Base-by-base conservation (phyloP, 2,113 vertebrate species). In the Telmatochromis bifrenatus region DNA sequence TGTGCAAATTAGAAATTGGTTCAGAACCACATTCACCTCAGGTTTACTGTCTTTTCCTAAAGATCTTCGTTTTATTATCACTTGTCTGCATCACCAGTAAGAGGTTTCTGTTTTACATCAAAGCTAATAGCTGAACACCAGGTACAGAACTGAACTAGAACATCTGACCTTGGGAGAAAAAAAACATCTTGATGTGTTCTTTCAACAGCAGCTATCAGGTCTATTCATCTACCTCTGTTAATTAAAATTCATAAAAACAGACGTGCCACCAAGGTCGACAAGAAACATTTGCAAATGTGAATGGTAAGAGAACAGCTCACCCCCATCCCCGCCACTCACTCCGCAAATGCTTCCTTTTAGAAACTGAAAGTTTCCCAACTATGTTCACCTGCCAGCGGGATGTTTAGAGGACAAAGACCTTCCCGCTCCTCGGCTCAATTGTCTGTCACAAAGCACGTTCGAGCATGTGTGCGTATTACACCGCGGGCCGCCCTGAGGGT, bases 231-330 rank as follows among this genome's bases (percentile, higher is more conserved):
- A 23, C 45, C 53, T 39, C 79, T 81, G 45, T 83, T 94, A 95
- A 94, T 94, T 93, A 91, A 91, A 92, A 94, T 93, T 91, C 87
- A 87, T 54, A 88, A 79, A 89, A 87, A 88, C 87, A 92, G 88
- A 91, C 39, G 47, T 87, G 81, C 68, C 85, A 55, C 81, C 89
- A 92, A 95, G 93, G 94, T 93, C 84, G 11, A 31, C 31, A 86
- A 54, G 87, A 88, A 92, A 84, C 26, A 42, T 87, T 89, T 87
- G 73, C 42, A 79, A 65, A 88, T 65, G 62, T 80, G 83, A 83
- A 79, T 19, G 42, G 56, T 82, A 73, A 39, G 75, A 33, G 88
- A 93, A 45, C 84, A 55, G 11, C 51, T 23, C 7, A 12, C 33
- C 39, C 23, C 56, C 68, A 15, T 28, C 54, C 37, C 42, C 4